Percentiles rank a stretch among this genome's conserved stretches.
These are phyloP conservation scores for Drosophila parabipectinata DNA, from an alignment of 1,140 invertebrate genomes.

Conservation along the genomic window DNA sequence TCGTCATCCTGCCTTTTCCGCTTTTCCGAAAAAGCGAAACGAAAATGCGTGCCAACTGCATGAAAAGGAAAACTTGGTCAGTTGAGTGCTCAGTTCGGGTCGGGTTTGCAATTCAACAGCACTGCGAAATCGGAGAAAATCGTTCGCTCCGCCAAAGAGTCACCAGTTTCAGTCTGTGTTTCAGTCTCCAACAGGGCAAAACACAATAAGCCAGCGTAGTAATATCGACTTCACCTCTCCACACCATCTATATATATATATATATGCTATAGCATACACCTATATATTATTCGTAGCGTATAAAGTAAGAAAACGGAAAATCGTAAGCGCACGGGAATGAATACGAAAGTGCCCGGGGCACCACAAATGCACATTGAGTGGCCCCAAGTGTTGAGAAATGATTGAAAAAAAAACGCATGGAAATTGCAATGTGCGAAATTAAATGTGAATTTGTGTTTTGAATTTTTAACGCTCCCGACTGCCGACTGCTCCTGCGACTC, in stretches of 20 bases:
- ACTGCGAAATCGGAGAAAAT: constrained; percentile 62
- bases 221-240: constrained; percentile 49
- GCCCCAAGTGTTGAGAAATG: constrained; percentile 32
- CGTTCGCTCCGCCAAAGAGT: constrained; percentile 24
- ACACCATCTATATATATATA: constrained; percentile 31
- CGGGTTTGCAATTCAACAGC: constrained; percentile 83
- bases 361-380: constrained; percentile 7
- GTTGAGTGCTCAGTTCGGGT: constrained; percentile 79
- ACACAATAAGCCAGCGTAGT: constrained; percentile 58
- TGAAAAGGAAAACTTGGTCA: constrained; percentile 79
- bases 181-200: constrained; percentile 28
- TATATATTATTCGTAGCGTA: constrained; percentile 1
- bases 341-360: constrained; percentile 22
- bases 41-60: constrained; percentile 69
- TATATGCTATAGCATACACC: constrained; percentile 2
- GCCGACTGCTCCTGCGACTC: constrained; percentile 17
- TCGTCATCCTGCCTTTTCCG: constrained; percentile 47
- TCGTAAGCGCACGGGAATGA: constrained; percentile 13
- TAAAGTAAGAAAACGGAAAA: constrained; percentile 28
- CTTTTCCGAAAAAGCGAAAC: constrained; percentile 34
- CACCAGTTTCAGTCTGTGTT: constrained; percentile 5
- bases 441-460: constrained; percentile 53
- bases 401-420: constrained; percentile 51
- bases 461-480: constrained; percentile 47
- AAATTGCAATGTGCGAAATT: constrained; percentile 32